phyloP scores from a whole-genome alignment of 2,888 invertebrate species.

The Operophtera brumata region DNA sequence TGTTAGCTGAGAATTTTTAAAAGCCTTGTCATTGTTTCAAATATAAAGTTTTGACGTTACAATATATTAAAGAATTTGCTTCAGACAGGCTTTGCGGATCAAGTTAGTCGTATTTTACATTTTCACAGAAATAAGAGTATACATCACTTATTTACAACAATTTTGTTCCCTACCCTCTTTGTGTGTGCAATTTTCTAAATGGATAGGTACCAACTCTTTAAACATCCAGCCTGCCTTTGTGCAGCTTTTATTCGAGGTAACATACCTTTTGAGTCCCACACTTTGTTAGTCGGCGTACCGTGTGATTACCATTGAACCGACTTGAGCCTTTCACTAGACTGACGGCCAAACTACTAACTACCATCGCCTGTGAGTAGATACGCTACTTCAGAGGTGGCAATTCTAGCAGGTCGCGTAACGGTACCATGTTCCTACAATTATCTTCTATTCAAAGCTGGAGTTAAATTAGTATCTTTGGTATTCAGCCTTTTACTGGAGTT shows the following conservation, averaged over 20 bases:
- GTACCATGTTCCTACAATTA: slow-evolving; percentile 27
- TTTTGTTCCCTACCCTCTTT: too few relatives aligned
- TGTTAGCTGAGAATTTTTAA: slow-evolving; percentile 30
- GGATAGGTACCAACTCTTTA: neutral
- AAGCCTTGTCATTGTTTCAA: slow-evolving; percentile 36
- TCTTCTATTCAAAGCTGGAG: slow-evolving; percentile 27
- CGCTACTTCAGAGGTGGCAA: slow-evolving; percentile 28
- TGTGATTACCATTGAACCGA: slow-evolving; percentile 11
- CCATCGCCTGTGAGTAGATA: slow-evolving; percentile 4
- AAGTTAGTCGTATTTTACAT: slow-evolving; percentile 1
- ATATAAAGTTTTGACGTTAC: slow-evolving; percentile 32
- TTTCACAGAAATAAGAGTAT: neutral
- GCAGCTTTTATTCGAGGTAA: neutral
- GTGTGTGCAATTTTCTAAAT: neutral
- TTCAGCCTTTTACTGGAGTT: neutral
- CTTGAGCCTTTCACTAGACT: slow-evolving; percentile 7
- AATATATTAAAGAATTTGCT: slow-evolving; percentile 21
- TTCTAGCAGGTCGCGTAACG: slow-evolving; percentile 18
- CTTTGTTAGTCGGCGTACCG: slow-evolving; percentile 4
- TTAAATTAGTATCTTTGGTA: slow-evolving; percentile 14
- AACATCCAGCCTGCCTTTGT: neutral
- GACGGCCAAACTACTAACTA: neutral
- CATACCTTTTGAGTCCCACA: neutral
- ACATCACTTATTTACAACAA: too few relatives aligned
- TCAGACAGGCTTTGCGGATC: neutral